Conservation (phyloP, 2,113 vertebrate genomes). For the Riparia riparia region DNA sequence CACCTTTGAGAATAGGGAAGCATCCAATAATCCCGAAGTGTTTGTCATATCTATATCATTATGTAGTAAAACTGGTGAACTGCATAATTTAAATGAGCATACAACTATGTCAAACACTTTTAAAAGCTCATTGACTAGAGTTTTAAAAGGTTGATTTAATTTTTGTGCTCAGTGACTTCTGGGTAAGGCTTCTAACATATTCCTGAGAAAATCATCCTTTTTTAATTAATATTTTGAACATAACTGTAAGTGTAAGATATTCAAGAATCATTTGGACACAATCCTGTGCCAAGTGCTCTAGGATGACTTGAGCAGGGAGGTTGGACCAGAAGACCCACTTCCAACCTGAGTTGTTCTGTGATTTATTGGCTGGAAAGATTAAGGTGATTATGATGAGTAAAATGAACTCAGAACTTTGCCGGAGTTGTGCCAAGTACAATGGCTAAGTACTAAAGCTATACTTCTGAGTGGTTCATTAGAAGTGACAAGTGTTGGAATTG, state of each 20-base stretch:
- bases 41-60: background rate
- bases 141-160: background rate
- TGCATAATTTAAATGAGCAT: background rate
- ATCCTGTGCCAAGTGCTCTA: background rate
- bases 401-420: background rate
- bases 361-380: background rate
- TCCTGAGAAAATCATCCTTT: background rate
- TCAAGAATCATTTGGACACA: background rate
- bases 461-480: background rate
- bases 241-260: background rate
- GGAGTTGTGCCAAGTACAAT: background rate
- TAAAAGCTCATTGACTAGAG: background rate
- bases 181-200: background rate
- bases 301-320: background rate
- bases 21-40: background rate
- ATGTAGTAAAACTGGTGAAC: background rate
- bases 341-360: background rate
- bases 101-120: background rate
- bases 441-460: background rate
- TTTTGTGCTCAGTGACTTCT: background rate
- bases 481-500: background rate
- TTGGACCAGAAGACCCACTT: background rate
- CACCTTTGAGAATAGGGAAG: background rate
- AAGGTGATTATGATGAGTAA: background rate
- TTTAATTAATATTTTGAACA: background rate